phyloP scores from a whole-genome alignment of 1,140 invertebrate genomes.

The Dreissena polymorpha region DNA sequence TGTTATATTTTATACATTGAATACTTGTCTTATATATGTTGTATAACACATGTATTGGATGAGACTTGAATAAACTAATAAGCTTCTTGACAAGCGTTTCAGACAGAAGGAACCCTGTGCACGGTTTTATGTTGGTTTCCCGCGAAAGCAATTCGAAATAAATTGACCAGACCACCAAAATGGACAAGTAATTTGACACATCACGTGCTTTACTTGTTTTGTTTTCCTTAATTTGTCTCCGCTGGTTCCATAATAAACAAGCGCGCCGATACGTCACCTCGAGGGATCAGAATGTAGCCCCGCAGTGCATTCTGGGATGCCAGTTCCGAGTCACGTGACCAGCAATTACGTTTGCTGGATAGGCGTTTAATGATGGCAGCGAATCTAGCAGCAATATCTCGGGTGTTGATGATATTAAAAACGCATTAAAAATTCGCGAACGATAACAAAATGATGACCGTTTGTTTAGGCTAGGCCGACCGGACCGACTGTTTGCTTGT shows the following conservation, averaged over 20 bases:
- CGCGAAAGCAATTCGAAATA: too few species aligned
- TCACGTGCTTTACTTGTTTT: neutral
- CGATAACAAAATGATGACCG: slow-evolving; percentile 36
- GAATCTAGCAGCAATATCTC: slow-evolving; percentile 28
- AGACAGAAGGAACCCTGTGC: too few species aligned
- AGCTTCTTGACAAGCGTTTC: too few species aligned
- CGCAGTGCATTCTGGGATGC: slow-evolving; percentile 27
- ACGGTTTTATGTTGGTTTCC: too few species aligned
- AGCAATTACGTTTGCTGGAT: slow-evolving; percentile 15
- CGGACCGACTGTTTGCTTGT: slow-evolving; percentile 30
- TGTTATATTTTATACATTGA: too few species aligned
- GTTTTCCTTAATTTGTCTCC: slow-evolving; percentile 29
- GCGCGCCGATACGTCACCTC: neutral
- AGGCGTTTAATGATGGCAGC: slow-evolving; percentile 45
- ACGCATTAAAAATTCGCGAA: slow-evolving; percentile 36
- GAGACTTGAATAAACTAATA: too few species aligned
- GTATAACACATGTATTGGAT: too few species aligned
- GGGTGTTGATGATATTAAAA: slow-evolving; percentile 31
- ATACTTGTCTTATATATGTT: too few species aligned
- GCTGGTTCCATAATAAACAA: slow-evolving; percentile 46
- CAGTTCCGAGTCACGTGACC: slow-evolving; percentile 41
- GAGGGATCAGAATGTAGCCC: slow-evolving; percentile 15
- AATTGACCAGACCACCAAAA: neutral
- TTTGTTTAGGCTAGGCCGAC: slow-evolving; percentile 23
- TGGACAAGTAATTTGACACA: neutral